Evolutionary conservation across 2,113 vertebrate species (phyloP).

Genomic region (Lethenteron camtschaticum): DNA sequence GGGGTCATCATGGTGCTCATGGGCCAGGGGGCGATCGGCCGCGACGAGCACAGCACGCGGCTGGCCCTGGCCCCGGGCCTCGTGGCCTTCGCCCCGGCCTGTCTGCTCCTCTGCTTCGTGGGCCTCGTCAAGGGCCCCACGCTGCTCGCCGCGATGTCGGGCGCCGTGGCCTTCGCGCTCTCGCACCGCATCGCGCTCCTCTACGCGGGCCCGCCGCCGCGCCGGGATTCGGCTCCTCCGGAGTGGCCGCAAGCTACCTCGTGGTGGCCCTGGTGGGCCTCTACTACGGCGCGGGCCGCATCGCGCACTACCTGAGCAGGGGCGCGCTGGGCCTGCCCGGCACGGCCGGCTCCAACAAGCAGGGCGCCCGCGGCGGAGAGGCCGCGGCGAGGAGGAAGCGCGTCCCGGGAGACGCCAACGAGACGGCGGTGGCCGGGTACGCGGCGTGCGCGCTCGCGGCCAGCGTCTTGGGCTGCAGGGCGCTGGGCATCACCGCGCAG

Average conservation of each 20-base stretch:
- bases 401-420: too few relatives aligned
- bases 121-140: constrained; percentile 24
- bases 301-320: constrained; percentile 22
- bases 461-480: constrained; percentile 34
- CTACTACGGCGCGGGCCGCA: constrained; percentile 35
- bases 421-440: too few relatives aligned
- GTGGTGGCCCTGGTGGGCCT: constrained; percentile 26
- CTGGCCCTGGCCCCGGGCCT: constrained; percentile 37
- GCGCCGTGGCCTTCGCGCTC: constrained; percentile 28
- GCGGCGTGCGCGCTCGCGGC: too few relatives aligned
- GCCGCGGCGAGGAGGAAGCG: too few relatives aligned
- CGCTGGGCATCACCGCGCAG: constrained; percentile 30
- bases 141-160: constrained; percentile 24
- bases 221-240: constrained; percentile 25
- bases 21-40: constrained; percentile 22
- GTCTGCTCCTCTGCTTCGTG: constrained; percentile 27
- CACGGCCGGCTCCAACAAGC: too few relatives aligned
- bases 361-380: too few relatives aligned
- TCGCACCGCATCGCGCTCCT: constrained; percentile 37
- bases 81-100: constrained; percentile 27
- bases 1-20: constrained; percentile 30
- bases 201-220: constrained; percentile 9
- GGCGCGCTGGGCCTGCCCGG: not conserved
- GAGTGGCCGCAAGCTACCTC: constrained; percentile 39
- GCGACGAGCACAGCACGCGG: constrained; percentile 10